Base-by-base conservation (phyloP, 2,113 vertebrate species). In the Odontesthes bonariensis region DNA sequence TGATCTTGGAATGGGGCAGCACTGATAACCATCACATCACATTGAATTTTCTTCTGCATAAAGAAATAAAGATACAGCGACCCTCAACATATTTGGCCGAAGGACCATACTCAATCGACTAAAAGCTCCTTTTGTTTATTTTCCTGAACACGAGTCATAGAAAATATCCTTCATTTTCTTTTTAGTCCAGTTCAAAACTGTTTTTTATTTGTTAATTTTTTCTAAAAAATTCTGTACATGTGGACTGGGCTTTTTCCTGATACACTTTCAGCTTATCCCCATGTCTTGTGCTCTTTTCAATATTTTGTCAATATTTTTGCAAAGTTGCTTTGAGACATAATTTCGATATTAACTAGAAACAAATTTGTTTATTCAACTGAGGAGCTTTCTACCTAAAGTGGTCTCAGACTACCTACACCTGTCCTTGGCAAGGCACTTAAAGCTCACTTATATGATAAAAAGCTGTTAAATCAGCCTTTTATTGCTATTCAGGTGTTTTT, bases 351-450 rank as follows among this genome's bases (percentile, higher is more conserved):
- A 47, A 19, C 17, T 47, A 19, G 1, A 47, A 19, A n/a, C 20
- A 44, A 17, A 8, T 7, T 51, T n/a, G 17, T 55, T 27, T 61
- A 5, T 2, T 32, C 16, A 22, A 38, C 33, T 53, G 35, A 22
- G 3, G n/a, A 19, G 31, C 16, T 19, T 11, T 40, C 8, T 3
- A 52, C 19, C 20, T 2, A 23, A 40, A 53, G 32, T 53, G 13
- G 4, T 33, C 46, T 51, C 3, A 77, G 66, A 56, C 42, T 81
- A 68, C 68, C 69, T 47, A 44, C 55, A 73, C 55, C 79, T 83
- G 70, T 84, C 81, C 73, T 83, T 84, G 79, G 44, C 71, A 11
- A 32, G 7, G 38, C 59, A 76, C 27, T 75, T 79, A 82, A 82
- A 64, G 32, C 51, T 42, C 60, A 77, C 65, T 69, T 62, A 54